A percentile compares a stretch with the other conserved stretches of the same genome.
These are phyloP conservation scores for Crocallis elinguaria DNA, from an alignment of 2,888 invertebrate species.

Conservation along the genomic window DNA sequence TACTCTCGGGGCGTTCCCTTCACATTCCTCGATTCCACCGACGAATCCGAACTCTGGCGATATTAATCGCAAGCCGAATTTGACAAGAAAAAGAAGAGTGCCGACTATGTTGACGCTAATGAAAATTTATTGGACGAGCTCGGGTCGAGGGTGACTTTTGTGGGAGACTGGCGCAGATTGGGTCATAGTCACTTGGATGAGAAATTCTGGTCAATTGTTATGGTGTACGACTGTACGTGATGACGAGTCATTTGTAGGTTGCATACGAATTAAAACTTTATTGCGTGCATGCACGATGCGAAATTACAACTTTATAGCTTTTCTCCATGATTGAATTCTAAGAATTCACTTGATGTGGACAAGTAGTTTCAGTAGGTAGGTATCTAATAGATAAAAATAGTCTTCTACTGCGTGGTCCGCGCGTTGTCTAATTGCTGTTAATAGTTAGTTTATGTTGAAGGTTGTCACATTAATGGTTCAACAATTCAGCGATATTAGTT, in stretches of 20 bases:
- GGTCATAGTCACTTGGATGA: not conserved
- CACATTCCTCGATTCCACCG: constrained; percentile 35
- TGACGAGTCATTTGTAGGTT: too few species aligned
- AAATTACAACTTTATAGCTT: too few species aligned
- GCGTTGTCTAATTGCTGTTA: too few species aligned
- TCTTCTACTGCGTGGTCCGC: too few species aligned
- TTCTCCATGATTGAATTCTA: too few species aligned
- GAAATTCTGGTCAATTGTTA: not conserved
- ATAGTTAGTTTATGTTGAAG: too few species aligned
- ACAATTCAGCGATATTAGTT: too few species aligned
- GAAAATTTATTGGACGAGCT: constrained; percentile 46
- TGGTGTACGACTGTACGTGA: too few species aligned
- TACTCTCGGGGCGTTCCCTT: constrained; percentile 5
- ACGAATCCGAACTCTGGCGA: constrained; percentile 59
- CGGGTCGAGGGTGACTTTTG: not conserved
- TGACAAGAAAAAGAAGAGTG: constrained; percentile 56
- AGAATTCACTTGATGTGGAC: too few species aligned
- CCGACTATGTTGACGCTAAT: constrained; percentile 47
- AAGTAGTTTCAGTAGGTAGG: too few species aligned
- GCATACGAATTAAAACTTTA: too few species aligned
- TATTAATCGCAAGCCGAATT: constrained; percentile 60
- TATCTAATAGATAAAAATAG: not conserved
- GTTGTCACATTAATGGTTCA: too few species aligned
- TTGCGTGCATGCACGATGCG: not conserved
- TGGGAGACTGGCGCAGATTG: not conserved